Evolutionary conservation across 2,888 invertebrate genomes (phyloP), one percentile per base, ranked within the genome.

Genomic region (Volucella inanis): DNA sequence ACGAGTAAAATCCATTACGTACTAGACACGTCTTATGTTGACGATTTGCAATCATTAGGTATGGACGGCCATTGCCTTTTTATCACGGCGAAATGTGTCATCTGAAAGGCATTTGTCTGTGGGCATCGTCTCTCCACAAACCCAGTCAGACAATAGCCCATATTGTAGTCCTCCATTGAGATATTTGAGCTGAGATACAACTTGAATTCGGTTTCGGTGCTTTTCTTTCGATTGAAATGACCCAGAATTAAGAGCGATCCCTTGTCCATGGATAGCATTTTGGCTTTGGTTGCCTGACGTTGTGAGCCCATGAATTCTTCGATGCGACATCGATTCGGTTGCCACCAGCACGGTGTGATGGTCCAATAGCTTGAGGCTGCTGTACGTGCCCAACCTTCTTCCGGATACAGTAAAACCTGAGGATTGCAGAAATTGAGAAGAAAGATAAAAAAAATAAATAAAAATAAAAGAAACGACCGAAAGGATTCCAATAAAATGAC

Each of bases 61-160:
- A 90, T 91, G 91, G 92, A 91, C 90, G 92, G 92, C 92, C 92
- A 92, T 90, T 96, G 95, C 88, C 97, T 94, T 88, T 96, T 95
- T 89, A 97, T 95, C 89, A 97, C 97, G 64, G 97, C 97, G 91
- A 96, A 97, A 92, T 97, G 97, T 78, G 97, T 97, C 93, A 96
- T 95, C 92, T 97, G 96, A 92, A 96, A 96, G 90, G 94, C 94
- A 92, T 96, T 96, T 88, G 95, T 94, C 90, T 95, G 94, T 88
- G 95, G 95, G 90, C 94, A 94, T 88, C 97, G 97, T 15, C 97
- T 93, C 91, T 97, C 97, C 89, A 97, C 93, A 11, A 96, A 96
- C 11, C 97, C 97, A 1, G 97, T 97, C 94, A 97, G 96, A 90
- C 96, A 96, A 93, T 97, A 97, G 64, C 97, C 97, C 95, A 96